These are phyloP conservation scores for Syncerus caffer DNA, from an alignment of 2,797 vertebrate genomes.

Conservation along the genomic window DNA sequence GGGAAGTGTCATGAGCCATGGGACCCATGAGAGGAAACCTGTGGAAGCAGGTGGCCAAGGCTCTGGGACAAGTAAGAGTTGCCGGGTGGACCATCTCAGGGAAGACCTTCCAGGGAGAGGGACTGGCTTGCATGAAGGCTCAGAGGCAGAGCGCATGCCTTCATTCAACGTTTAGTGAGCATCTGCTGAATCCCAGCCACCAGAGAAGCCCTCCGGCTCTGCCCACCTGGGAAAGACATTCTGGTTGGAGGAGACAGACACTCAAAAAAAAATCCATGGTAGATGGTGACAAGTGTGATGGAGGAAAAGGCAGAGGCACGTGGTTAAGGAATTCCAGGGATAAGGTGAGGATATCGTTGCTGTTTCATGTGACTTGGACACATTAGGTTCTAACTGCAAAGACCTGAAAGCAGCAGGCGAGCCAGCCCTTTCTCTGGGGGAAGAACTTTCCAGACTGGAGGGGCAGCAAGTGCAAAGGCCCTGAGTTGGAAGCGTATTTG, in stretches of 20 bases:
- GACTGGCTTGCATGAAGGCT: neutral
- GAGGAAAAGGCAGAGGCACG: neutral
- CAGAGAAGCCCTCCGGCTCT: neutral
- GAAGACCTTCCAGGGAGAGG: neutral
- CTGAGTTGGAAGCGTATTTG: neutral
- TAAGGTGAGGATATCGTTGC: neutral
- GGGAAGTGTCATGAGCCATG: neutral
- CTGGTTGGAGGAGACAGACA: neutral
- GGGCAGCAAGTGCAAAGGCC: neutral
- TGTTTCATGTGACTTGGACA: neutral
- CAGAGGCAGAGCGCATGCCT: neutral
- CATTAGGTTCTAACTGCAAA: neutral
- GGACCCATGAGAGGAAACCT: neutral
- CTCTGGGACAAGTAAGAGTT: neutral
- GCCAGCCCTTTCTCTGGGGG: neutral
- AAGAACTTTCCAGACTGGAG: neutral
- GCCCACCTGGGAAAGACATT: neutral
- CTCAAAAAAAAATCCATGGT: neutral
- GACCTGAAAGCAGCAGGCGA: neutral
- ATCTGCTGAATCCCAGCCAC: neutral
- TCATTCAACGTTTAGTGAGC: neutral
- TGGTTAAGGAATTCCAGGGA: neutral
- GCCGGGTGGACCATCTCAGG: neutral
- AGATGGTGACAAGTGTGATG: neutral
- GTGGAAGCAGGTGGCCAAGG: neutral